Conservation (phyloP, 2,797 vertebrate species). For the Nannoperca australis region DNA sequence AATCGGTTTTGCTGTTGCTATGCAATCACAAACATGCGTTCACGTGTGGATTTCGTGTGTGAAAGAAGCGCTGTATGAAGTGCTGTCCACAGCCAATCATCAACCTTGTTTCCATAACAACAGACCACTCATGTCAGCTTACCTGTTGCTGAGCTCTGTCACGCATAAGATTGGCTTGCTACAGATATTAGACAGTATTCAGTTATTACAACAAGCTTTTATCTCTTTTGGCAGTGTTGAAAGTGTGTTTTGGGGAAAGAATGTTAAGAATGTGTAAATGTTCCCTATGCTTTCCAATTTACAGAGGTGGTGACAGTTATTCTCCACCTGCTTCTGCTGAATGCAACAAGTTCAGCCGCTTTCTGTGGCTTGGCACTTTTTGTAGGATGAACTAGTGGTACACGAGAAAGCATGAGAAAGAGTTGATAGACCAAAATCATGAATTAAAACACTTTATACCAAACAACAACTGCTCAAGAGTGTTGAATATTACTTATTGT, state of each 20-base stretch:
- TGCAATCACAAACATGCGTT: slow-evolving; percentile 18
- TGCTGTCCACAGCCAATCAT: slow-evolving; percentile 4
- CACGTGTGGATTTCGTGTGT: not conserved
- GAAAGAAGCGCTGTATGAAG: slow-evolving; percentile 12
- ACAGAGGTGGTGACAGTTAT: slow-evolving; percentile 9
- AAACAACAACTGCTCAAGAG: not conserved
- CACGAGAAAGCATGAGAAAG: not conserved
- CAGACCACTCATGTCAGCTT: slow-evolving; percentile 27
- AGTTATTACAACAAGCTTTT: not conserved
- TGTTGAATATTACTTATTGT: not conserved
- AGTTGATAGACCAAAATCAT: not conserved
- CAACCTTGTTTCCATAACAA: slow-evolving; percentile 63
- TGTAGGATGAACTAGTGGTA: slow-evolving; percentile 1
- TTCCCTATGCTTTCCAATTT: not conserved
- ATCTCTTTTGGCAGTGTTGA: not conserved
- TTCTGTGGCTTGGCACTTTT: not conserved
- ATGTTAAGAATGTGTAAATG: no score
- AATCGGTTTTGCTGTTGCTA: slow-evolving; percentile 19
- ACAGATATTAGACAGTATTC: slow-evolving; percentile 14
- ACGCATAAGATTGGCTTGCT: not conserved
- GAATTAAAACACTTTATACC: not conserved
- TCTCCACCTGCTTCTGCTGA: slow-evolving; percentile 15
- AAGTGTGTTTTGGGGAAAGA: not conserved
- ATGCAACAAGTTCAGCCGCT: slow-evolving; percentile 27
- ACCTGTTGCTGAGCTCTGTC: slow-evolving; percentile 32